Conservation (phyloP, 2,888 invertebrate species). For the Xanthorhoe spadicearia region DNA sequence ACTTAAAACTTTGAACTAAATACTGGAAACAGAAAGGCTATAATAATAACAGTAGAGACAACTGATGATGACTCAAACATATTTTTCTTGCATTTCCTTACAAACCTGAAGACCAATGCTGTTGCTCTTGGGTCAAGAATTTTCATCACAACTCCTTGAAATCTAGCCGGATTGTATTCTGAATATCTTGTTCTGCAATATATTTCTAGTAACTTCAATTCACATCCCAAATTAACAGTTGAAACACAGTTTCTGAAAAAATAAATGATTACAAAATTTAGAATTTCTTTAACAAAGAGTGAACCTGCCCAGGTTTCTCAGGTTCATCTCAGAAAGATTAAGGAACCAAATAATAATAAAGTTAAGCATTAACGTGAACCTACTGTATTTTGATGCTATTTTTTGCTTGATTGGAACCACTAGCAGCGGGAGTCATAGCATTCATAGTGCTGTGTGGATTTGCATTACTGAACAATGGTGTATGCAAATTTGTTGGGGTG, state of each 20-base stretch:
- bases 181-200: conserved; percentile 92
- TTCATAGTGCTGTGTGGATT: conserved; percentile 85
- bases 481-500: conserved; percentile 74
- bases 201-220: conserved; percentile 89
- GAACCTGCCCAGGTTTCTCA: too few relatives aligned
- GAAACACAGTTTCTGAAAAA: conserved; percentile 90
- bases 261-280: too few relatives aligned
- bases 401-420: conserved; percentile 84
- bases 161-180: conserved; percentile 92
- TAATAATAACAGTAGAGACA: too few relatives aligned
- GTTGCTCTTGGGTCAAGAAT: conserved; percentile 91
- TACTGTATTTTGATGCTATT: conserved; percentile 87
- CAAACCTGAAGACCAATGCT: conserved; percentile 86
- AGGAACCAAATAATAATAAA: neutral
- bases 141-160: conserved; percentile 93
- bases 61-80: too few relatives aligned
- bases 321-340: too few relatives aligned
- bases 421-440: conserved; percentile 79
- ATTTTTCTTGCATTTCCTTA: neutral
- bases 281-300: too few relatives aligned
- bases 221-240: conserved; percentile 90
- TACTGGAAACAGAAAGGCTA: too few relatives aligned
- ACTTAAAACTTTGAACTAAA: too few relatives aligned
- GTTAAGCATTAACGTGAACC: neutral
- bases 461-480: conserved; percentile 60